Percentiles rank a stretch among this genome's conserved stretches.
Evolutionary conservation across 23 tunicate species (phyloP).

Genomic region (Oikopleura vanhoeffeni): DNA sequence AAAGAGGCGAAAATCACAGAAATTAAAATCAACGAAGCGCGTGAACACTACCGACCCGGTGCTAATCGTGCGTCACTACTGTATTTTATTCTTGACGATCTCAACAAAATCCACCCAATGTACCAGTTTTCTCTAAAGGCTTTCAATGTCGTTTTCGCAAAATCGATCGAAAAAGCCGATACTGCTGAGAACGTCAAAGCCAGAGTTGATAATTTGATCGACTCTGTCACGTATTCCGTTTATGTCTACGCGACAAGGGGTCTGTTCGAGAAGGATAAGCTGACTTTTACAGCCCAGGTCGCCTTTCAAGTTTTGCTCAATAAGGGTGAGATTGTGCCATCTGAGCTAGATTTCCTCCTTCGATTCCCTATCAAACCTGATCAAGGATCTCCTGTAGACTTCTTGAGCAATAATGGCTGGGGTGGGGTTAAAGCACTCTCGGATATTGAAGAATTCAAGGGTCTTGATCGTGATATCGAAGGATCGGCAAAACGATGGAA

Average conservation of each 20-base stretch:
- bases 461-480: constrained; percentile 86
- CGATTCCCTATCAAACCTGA: constrained; percentile 91
- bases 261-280: constrained; percentile 84
- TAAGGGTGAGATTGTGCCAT: constrained; percentile 39
- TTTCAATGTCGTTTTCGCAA: constrained; percentile 89
- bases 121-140: constrained; percentile 64
- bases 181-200: constrained; percentile 48
- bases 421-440: constrained; percentile 86
- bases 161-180: constrained; percentile 77
- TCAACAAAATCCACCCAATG: constrained; percentile 74
- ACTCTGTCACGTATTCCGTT: constrained; percentile 76
- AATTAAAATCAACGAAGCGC: constrained; percentile 79
- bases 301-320: constrained; percentile 77
- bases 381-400: constrained; percentile 51
- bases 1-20: constrained; percentile 89
- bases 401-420: constrained; percentile 75
- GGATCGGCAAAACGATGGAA: constrained; percentile 98
- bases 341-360: constrained; percentile 61
- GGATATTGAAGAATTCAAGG: constrained; percentile 77
- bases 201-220: constrained; percentile 57
- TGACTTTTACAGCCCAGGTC: constrained; percentile 90
- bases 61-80: constrained; percentile 78
- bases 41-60: constrained; percentile 61
- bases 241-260: constrained; percentile 85
- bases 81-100: constrained; percentile 78